Evolutionary conservation across 37 sponge, comb jelly and placozoan species (phyloP), one percentile per base, ranked within the genome.

Genomic region (Dysidea cf. avara): DNA sequence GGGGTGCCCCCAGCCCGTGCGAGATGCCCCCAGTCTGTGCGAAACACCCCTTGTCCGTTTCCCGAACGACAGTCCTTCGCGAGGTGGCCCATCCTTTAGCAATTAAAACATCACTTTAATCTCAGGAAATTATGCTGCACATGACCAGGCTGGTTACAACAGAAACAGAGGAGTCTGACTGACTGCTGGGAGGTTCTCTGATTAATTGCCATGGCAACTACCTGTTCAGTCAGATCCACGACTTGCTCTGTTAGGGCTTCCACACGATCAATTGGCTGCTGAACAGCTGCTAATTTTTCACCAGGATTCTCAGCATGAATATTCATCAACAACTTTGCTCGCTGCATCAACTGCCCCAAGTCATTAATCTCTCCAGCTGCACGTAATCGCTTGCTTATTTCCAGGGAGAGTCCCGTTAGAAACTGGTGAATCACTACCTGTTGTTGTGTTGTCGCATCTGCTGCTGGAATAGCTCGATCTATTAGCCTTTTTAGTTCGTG

Each of bases 41-140:
- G 66, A 65, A 39, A 39, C 66, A 36, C 38, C 66, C 66, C 66
- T 65, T 39, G 34, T 39, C 13, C 66, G 40, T 65, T 65, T 65
- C 66, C 66, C 40, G 66, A 65, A 65, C 20, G 40, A n/a, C 40
- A 65, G 34, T 65, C 66, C 40, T 36, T 65, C 39, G 66, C 66
- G 11, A 65, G 39, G n/a, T 36, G 66, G 16, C 66, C 66, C 18
- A n/a, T 22, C 34, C 66, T 11, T n/a, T 39, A 36, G n/a, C 43
- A 65, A 2, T 22, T 22, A 65, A 65, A 65, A 65, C 66, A 65
- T 39, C 22, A 13, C n/a, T 39, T 65, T 1, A n/a, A 65, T 33
- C 34, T 22, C 16, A 39, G 66, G 22, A 36, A 65, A 39, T 65
- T 65, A 22, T 39, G 38, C 43, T 65, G 66, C 43, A 65, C 43